phyloP scores from a whole-genome alignment of 2,113 vertebrate species.

The Entelurus aequoreus region DNA sequence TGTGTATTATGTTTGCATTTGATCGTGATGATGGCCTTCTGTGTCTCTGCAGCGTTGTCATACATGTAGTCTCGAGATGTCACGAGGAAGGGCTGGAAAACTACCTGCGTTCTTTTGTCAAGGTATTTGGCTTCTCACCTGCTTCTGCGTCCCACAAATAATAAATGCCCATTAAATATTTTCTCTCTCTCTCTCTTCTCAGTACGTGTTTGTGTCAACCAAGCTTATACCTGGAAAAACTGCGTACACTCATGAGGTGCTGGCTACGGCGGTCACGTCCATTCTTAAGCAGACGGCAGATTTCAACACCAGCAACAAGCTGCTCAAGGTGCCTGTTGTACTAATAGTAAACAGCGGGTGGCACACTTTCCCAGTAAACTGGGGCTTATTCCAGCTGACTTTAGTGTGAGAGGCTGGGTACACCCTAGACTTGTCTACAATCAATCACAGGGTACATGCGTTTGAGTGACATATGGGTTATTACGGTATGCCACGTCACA shows the following conservation, averaged over 20 bases:
- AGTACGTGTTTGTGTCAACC: conserved; percentile 86
- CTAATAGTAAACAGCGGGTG: conserved; percentile 18
- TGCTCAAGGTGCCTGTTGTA: conserved; percentile 81
- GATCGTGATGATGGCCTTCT: neutral
- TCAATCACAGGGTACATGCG: no score
- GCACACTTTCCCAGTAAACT: neutral
- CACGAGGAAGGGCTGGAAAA: conserved; percentile 91
- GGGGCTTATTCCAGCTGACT: no score
- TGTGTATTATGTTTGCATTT: neutral
- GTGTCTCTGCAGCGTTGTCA: conserved; percentile 79
- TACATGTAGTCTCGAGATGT: conserved; percentile 91
- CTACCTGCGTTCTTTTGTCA: conserved; percentile 89
- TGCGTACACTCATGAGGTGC: conserved; percentile 81
- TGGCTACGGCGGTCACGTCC: conserved; percentile 81
- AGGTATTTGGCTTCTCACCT: conserved; percentile 67
- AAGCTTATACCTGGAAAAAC: conserved; percentile 61
- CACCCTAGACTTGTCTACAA: no score
- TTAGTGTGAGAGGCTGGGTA: no score
- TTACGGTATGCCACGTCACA: no score
- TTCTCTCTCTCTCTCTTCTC: conserved; percentile 18
- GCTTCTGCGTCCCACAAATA: neutral
- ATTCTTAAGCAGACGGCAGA: conserved; percentile 92
- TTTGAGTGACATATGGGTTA: no score
- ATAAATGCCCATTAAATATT: no score
- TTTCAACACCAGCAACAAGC: conserved; percentile 92